A percentile compares a stretch with the other conserved stretches of the same genome.
phyloP scores from a whole-genome alignment of 1,140 invertebrate genomes.

The Hermatobates lingyangjiaoensis region DNA sequence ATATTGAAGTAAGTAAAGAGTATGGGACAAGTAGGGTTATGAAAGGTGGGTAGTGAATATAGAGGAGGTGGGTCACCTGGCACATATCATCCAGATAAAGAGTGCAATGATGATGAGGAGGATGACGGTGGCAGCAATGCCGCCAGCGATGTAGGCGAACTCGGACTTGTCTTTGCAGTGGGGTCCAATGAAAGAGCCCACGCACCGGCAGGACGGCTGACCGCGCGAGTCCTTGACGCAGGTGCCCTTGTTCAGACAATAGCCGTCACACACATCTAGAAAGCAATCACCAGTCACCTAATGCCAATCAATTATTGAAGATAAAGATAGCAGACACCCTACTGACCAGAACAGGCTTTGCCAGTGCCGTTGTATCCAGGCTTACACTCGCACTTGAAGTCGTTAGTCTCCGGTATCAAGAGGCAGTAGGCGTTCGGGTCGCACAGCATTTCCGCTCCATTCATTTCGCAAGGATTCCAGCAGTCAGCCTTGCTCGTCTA shows the following conservation, averaged over 20 bases:
- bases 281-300: constrained; percentile 10
- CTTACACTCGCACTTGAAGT: constrained; percentile 85
- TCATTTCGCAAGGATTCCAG: constrained; percentile 77
- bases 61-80: constrained; percentile 34
- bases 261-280: constrained; percentile 67
- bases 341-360: constrained; percentile 44
- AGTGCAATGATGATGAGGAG: constrained; percentile 80
- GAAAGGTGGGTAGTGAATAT: not conserved
- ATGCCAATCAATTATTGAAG: too few relatives aligned
- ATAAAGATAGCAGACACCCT: too few relatives aligned
- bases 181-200: constrained; percentile 80
- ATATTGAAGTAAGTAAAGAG: too few relatives aligned
- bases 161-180: constrained; percentile 78
- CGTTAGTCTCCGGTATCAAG: constrained; percentile 60
- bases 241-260: constrained; percentile 77
- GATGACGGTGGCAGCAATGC: constrained; percentile 76
- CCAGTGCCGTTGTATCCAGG: constrained; percentile 82
- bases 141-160: constrained; percentile 84
- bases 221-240: constrained; percentile 72
- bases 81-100: constrained; percentile 93
- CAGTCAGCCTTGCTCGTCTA: constrained; percentile 65
- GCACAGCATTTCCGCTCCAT: constrained; percentile 65
- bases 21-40: not conserved
- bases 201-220: constrained; percentile 68
- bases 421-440: constrained; percentile 77